Evolutionary conservation across 2,888 invertebrate species (phyloP).

Genomic region (Deilephila elpenor): DNA sequence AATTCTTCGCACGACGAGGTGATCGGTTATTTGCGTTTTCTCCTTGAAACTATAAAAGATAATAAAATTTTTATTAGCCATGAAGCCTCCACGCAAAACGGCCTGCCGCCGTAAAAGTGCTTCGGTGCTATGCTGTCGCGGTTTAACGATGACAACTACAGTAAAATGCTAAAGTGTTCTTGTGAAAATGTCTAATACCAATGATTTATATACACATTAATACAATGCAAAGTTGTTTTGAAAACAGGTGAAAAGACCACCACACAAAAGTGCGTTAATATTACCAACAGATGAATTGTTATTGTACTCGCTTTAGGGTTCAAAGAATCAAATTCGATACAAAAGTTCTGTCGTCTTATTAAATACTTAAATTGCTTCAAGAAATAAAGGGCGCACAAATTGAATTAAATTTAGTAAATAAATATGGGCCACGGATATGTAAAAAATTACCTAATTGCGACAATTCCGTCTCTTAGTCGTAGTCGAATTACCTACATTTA

Average conservation of each 20-base stretch:
- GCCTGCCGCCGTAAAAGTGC: conserved; percentile 57
- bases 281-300: background rate
- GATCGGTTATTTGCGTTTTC: conserved; percentile 72
- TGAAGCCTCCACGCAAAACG: conserved; percentile 55
- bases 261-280: background rate
- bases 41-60: conserved; percentile 82
- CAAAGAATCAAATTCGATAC: too few species aligned
- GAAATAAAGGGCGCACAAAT: too few species aligned
- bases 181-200: conserved; percentile 8
- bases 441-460: conserved; percentile 7
- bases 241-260: background rate
- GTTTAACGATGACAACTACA: conserved; percentile 48
- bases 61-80: conserved; percentile 70
- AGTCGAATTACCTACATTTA: background rate
- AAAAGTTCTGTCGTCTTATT: too few species aligned
- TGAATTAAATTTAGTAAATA: too few species aligned
- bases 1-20: conserved; percentile 69
- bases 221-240: background rate
- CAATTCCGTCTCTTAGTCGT: background rate
- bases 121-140: conserved; percentile 64
- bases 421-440: background rate
- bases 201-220: conserved; percentile 17
- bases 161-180: conserved; percentile 30
- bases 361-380: too few species aligned
- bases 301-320: too few species aligned